Base-by-base conservation (phyloP, 2,888 invertebrate species). In the Diaprepes abbreviatus region DNA sequence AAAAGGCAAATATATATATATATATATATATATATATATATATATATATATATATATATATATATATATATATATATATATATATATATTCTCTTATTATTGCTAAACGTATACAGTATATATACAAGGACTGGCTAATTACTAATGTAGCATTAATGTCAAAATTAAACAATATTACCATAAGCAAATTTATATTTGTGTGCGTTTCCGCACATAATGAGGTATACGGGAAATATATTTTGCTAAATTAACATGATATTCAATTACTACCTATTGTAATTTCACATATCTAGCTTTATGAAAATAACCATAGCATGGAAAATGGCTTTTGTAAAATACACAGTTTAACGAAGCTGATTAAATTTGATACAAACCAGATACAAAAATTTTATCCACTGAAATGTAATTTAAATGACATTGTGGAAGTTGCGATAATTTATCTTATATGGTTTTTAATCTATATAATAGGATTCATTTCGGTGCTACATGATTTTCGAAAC, bases 261-360 rank as follows among this genome's bases (percentile, higher is more conserved):
- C 21, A 35, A 24, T 55, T 55, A 55, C 55, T 9, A 38, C 16
- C 58, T 43, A 40, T 43, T 28, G 31, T 58, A 40, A 28, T 58
- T 43, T 58, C 16, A 43, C 31, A 31, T 40, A 54, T 19, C 38
- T 38, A 55, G n/a, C 55, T 55, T 21, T 55, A 40, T 40, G 28
- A 58, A 43, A 43, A 24, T 21, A 40, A 31, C 40, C 58, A 10
- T 16, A 58, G 40, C 58, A 14, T 31, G 17, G 17, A 40, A 43
- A 43, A 43, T 58, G 40, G 43, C 16, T 58, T 58, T 58, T 58
- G 43, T 43, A 40, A 28, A 58, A 43, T 43, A 43, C 14, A 58
- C 28, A 43, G 43, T 58, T 40, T 24, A 58, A 43, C 16, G 31
- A 31, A 24, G 14, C 43, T 43, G 43, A 43, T 58, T 58, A 40